Evolutionary conservation across 2,888 invertebrate species (phyloP), one percentile per base, ranked within the genome.

Genomic region (Stramonita haemastoma): DNA sequence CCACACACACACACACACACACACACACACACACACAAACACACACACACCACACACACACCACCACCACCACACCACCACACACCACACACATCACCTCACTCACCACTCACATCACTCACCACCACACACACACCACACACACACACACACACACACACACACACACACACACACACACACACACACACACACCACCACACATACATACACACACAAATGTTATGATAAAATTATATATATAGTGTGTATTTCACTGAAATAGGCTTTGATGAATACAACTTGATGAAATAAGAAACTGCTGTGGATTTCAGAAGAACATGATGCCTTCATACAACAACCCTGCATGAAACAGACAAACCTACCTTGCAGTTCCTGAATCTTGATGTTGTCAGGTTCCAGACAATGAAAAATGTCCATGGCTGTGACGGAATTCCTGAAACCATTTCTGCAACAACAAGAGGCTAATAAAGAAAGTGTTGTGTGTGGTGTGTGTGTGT

Each of bases 161-260:
- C 29, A n/a, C 73, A 77, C 73, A 29, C 73, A 77, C 73, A 29
- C 73, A 77, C 73, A 29, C 73, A 77, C 73, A 29, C 73, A 77
- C 73, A 29, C 73, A 77, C 73, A 29, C 73, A 77, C 73, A 29
- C 73, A 77, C 73, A 77, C 73, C n/a, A n/a, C n/a, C n/a, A 29
- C 73, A 77, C 73, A 77, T n/a, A 29, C 73, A 77, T n/a, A 77
- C 73, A 77, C 73, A 29, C 73, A 77, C 73, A 29, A 17, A 77
- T 26, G 29, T 26, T 1, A 4, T 11, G 22, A 29, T 26, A 77
- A 17, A 77, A 17, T 17, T 26, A 73, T 26, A 77, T 29, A 13
- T 29, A 77, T 4, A 77, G 22, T 22, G 22, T 22, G 22, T 15
- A 17, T 22, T 26, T 22, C 73, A 77, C 73, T 22, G 22, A 77